A percentile compares a stretch with the other conserved stretches of the same genome.
Evolutionary conservation across 1,140 invertebrate genomes (phyloP).

Genomic region (Drosophila parabipectinata): DNA sequence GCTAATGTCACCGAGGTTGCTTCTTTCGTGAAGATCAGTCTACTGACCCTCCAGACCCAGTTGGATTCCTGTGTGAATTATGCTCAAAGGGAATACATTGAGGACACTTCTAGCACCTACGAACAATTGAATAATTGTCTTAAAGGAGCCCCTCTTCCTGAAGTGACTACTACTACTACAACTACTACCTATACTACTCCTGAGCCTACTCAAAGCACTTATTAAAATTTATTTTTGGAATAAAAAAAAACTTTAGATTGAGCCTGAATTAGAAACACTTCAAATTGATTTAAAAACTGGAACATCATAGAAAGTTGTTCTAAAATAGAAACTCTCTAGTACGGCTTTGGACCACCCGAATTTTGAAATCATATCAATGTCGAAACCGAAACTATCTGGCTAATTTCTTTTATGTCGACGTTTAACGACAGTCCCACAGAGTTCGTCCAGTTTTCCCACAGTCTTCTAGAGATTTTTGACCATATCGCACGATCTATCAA

Average conservation of each 20-base stretch:
- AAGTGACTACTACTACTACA: neutral
- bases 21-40: constrained; percentile 13
- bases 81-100: constrained; percentile 48
- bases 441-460: constrained; percentile 54
- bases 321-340: neutral
- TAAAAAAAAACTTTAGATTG: constrained; percentile 4
- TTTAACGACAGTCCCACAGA: constrained; percentile 55
- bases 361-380: constrained; percentile 24
- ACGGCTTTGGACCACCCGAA: constrained; percentile 57
- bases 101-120: constrained; percentile 27
- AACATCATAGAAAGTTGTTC: neutral
- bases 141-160: constrained; percentile 1
- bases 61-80: constrained; percentile 31
- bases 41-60: constrained; percentile 11
- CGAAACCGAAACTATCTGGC: constrained; percentile 46
- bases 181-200: neutral
- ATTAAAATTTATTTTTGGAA: neutral
- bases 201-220: neutral
- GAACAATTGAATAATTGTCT: constrained; percentile 45
- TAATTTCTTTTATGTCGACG: constrained; percentile 69
- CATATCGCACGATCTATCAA: constrained; percentile 55
- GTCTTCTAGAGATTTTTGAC: constrained; percentile 17
- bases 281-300: neutral
- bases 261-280: neutral
- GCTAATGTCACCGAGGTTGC: constrained; percentile 28